Base-by-base conservation (phyloP, 2,113 vertebrate genomes). In the Dipodomys spectabilis region DNA sequence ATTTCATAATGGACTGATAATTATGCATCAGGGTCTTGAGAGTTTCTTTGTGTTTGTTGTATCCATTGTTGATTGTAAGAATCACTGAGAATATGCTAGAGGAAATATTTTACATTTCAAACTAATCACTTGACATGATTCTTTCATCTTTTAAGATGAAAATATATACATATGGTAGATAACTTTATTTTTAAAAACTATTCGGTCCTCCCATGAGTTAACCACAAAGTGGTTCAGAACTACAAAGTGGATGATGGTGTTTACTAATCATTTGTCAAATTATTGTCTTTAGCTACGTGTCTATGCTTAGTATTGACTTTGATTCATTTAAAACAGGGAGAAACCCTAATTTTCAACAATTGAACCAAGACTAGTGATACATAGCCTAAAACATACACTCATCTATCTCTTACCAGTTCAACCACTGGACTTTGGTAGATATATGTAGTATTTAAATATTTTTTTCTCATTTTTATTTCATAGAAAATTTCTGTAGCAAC, bases 1-100 rank as follows among this genome's bases (percentile, higher is more conserved):
- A 93, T 91, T 88, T 90, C n/a, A 94, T 88, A 92, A 87, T 93
- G 28, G 44, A 32, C 3, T 67, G 27, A 92, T 16, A 74, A 82
- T 93, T 84, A 64, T 64, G 5, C 15, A 79, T 27, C 19, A 84
- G 30, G 7, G 22, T 45, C 75, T 69, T 32, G 18, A 15, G 27
- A 53, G 20, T 64, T 72, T 69, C 53, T 78, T 96, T 73, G 71
- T 84, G 25, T 25, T 30, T 78, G 9, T 44, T 64, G 19, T 6
- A 91, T 64, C 45, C 93, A 20, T 32, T 68, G 27, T 87, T 65
- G 23, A 73, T 28, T 67, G 32, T 73, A 79, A 53, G 49, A 84
- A 22, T 2, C 6, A 77, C 1, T 53, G 81, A 81, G 64, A 94
- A 81, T 25, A 28, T 32, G 68, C 35, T 53, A 35, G 15, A 64